Conservation (phyloP, 1,140 invertebrate species). For the Centruroides vittatus region DNA sequence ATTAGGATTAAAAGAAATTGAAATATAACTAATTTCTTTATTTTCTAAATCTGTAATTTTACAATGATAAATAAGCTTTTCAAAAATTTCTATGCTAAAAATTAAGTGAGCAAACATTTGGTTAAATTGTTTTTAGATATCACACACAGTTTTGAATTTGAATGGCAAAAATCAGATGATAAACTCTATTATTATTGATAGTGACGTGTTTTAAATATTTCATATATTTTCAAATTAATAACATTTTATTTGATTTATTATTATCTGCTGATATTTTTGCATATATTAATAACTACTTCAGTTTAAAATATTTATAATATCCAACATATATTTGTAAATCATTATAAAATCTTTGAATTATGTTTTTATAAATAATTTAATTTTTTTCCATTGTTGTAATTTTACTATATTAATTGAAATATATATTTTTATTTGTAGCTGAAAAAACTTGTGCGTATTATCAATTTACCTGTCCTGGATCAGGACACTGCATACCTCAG, state of each 20-base stretch:
- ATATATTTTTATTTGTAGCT: constrained; percentile 16
- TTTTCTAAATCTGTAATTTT: too few relatives aligned
- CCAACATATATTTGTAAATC: neutral
- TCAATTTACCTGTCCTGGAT: constrained; percentile 83
- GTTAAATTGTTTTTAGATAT: too few relatives aligned
- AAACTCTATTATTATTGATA: neutral
- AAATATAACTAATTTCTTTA: too few relatives aligned
- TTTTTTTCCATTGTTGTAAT: too few relatives aligned
- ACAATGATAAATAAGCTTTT: too few relatives aligned
- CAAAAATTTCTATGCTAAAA: too few relatives aligned
- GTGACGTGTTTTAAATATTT: neutral
- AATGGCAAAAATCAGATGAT: neutral
- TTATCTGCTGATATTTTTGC: neutral
- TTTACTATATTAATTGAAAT: neutral
- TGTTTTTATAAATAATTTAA: too few relatives aligned
- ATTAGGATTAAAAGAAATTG: too few relatives aligned
- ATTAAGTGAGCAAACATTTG: too few relatives aligned
- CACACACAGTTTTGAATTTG: too few relatives aligned
- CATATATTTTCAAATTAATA: neutral
- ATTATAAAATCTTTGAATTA: too few relatives aligned
- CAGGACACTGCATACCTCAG: constrained; percentile 89
- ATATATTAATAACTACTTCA: neutral
- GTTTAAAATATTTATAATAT: neutral
- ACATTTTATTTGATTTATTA: neutral
- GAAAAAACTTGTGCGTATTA: constrained; percentile 88